A percentile compares a stretch with the other conserved stretches of the same genome.
These are phyloP conservation scores for Liodrosophila aerea DNA, from an alignment of 2,888 invertebrate species.

Conservation along the genomic window DNA sequence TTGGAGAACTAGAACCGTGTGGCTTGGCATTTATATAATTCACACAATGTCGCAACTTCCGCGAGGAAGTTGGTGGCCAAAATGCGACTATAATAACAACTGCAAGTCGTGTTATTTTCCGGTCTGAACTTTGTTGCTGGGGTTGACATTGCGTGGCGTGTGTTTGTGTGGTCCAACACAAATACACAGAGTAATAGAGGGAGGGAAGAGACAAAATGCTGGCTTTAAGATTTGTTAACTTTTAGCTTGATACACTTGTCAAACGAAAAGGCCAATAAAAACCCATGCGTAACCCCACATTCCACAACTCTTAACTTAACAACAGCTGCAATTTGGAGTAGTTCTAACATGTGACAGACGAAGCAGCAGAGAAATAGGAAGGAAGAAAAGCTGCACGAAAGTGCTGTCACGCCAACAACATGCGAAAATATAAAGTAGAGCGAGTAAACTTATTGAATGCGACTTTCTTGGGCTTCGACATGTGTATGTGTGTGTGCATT, in stretches of 20 bases:
- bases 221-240: constrained; percentile 21
- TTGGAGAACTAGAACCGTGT: constrained; percentile 23
- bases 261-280: constrained; percentile 15
- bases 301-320: constrained; percentile 22
- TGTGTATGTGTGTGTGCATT: constrained; percentile 45
- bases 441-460: constrained; percentile 58
- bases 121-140: constrained; percentile 32
- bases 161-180: constrained; percentile 26
- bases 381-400: constrained; percentile 8
- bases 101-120: constrained; percentile 49
- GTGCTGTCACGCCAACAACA: constrained; percentile 17
- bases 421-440: constrained; percentile 12
- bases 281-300: constrained; percentile 19
- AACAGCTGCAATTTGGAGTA: constrained; percentile 17
- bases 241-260: constrained; percentile 34
- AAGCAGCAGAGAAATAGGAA: constrained; percentile 4
- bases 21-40: constrained; percentile 29
- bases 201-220: not conserved
- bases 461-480: constrained; percentile 23
- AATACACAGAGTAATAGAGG: not conserved
- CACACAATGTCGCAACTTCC: constrained; percentile 44
- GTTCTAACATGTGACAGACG: constrained; percentile 25
- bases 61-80: constrained; percentile 34
- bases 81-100: constrained; percentile 52
- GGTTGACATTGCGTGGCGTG: constrained; percentile 43